Evolutionary conservation across 2,113 vertebrate species (phyloP).

Genomic region (Atractosteus spatula): DNA sequence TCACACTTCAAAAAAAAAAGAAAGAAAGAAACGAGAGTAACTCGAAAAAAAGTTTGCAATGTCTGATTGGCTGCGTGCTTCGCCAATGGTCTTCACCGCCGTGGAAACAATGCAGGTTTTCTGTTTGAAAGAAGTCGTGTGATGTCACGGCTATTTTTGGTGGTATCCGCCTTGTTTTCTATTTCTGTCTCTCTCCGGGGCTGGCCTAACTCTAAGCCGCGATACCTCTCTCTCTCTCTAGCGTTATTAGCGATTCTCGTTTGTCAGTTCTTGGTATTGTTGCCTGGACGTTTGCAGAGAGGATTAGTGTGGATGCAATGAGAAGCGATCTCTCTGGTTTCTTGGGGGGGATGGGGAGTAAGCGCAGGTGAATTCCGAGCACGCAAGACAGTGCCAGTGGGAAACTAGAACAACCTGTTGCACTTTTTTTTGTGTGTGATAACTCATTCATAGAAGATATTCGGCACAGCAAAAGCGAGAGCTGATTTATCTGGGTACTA

Average conservation of each 20-base stretch:
- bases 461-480: background rate
- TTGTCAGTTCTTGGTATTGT: background rate
- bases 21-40: conserved; percentile 13
- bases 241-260: conserved; percentile 11
- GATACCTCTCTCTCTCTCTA: conserved; percentile 35
- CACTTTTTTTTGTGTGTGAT: conserved; percentile 14
- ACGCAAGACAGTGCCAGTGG: no score
- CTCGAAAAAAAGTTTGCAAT: background rate
- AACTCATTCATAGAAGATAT: conserved; percentile 24
- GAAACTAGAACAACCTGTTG: conserved; percentile 30
- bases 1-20: background rate
- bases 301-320: background rate
- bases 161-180: conserved; percentile 61
- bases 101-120: conserved; percentile 51
- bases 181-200: conserved; percentile 59
- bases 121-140: conserved; percentile 38
- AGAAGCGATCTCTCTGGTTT: background rate
- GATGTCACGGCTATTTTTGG: conserved; percentile 69
- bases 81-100: conserved; percentile 35
- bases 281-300: conserved; percentile 4
- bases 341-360: no score
- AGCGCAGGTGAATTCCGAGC: no score
- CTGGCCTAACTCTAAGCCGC: conserved; percentile 42
- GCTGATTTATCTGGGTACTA: no score
- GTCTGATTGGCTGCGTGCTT: conserved; percentile 39